Conservation (phyloP, 2,113 vertebrate genomes). For the Aleadryas rufinucha region DNA sequence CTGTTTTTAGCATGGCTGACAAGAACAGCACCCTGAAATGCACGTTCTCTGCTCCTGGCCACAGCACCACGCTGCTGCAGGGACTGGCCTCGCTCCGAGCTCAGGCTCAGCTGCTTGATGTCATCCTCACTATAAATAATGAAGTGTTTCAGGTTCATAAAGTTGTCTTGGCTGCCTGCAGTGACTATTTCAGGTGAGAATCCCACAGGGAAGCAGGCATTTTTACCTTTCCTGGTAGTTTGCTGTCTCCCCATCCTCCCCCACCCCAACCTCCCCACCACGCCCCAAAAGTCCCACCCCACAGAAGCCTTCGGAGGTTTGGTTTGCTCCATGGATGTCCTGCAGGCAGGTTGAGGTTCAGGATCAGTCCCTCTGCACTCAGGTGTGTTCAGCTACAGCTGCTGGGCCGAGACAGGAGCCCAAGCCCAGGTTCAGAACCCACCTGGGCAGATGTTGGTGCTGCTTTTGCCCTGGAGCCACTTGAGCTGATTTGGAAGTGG, state of each 20-base stretch:
- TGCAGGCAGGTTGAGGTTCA: background rate
- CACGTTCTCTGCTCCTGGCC: constrained; percentile 92
- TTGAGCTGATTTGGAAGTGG: background rate
- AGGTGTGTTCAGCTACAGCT: background rate
- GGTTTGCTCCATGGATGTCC: background rate
- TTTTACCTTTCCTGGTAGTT: background rate
- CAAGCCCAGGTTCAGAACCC: background rate
- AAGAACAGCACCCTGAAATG: constrained; percentile 89
- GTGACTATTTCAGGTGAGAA: constrained; percentile 96
- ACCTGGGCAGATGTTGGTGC: background rate
- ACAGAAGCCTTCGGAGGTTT: background rate
- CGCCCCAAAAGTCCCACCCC: background rate
- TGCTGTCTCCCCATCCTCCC: background rate
- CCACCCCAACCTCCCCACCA: background rate
- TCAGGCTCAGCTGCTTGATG: constrained; percentile 92
- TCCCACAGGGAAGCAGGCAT: background rate
- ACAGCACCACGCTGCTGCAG: constrained; percentile 89
- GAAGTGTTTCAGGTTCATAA: constrained; percentile 94
- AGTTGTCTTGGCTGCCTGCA: constrained; percentile 96
- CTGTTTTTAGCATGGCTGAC: constrained; percentile 86
- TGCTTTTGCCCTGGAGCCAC: background rate
- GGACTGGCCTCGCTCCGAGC: constrained; percentile 88
- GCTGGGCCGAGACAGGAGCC: background rate
- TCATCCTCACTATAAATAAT: constrained; percentile 88
- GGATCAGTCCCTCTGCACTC: background rate